Conservation (phyloP, 2,113 vertebrate genomes). For the Tyto alba region DNA sequence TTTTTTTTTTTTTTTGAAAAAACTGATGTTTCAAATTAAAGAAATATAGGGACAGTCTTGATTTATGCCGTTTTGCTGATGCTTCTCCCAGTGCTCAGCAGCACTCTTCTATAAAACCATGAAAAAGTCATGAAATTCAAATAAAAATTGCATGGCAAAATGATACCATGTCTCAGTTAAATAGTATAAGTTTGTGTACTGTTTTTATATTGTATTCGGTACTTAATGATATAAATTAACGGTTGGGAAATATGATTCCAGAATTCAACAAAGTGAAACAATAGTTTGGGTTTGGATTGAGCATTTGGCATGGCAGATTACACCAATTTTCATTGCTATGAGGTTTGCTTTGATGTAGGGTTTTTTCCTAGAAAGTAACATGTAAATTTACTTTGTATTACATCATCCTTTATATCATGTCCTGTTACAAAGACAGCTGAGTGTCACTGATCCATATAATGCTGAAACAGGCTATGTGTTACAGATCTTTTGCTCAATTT, state of each 20-base stretch:
- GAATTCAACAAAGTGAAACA: neutral
- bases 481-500: neutral
- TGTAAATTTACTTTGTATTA: neutral
- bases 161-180: neutral
- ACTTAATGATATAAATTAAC: neutral
- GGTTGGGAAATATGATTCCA: neutral
- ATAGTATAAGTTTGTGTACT: neutral
- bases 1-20: neutral
- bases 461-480: neutral
- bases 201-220: neutral
- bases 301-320: neutral
- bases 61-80: neutral
- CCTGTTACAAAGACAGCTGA: neutral
- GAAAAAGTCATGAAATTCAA: neutral
- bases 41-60: neutral
- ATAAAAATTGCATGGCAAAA: neutral
- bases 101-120: neutral
- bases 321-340: neutral
- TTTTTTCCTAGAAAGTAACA: neutral
- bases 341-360: neutral
- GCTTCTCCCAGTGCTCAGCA: neutral
- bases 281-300: neutral
- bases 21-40: neutral
- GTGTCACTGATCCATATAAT: neutral
- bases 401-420: neutral